Evolutionary conservation across 2,113 vertebrate genomes (phyloP).

Genomic region (Crotalus viridis): DNA sequence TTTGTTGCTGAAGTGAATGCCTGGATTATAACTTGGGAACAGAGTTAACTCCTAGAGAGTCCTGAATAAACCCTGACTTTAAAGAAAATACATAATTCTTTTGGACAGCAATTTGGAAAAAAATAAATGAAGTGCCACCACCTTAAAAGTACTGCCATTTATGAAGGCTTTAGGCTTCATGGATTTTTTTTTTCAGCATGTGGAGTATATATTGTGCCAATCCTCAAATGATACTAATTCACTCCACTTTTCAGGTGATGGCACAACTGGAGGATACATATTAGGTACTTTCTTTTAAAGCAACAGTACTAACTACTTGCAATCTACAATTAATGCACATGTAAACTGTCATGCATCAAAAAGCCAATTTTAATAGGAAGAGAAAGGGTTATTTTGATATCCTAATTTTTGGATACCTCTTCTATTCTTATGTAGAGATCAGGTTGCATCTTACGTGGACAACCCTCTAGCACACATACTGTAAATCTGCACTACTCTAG

Average conservation of each 20-base stretch:
- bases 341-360: slow-evolving; percentile 76
- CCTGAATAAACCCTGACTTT: slow-evolving; percentile 58
- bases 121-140: slow-evolving; percentile 62
- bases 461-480: slow-evolving; percentile 82
- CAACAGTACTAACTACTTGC: slow-evolving; percentile 66
- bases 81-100: slow-evolving; percentile 63
- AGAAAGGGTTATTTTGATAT: slow-evolving; percentile 59
- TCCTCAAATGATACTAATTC: slow-evolving; percentile 54
- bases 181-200: slow-evolving; percentile 33
- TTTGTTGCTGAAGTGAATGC: slow-evolving; percentile 48
- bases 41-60: slow-evolving; percentile 69
- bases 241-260: slow-evolving; percentile 64
- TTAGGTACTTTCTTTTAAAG: slow-evolving; percentile 66
- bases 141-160: slow-evolving; percentile 61
- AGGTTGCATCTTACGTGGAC: slow-evolving; percentile 71
- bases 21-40: slow-evolving; percentile 49
- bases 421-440: slow-evolving; percentile 49
- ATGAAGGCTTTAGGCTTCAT: slow-evolving; percentile 45
- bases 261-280: slow-evolving; percentile 66
- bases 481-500: slow-evolving; percentile 75
- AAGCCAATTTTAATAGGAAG: slow-evolving; percentile 69
- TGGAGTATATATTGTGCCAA: slow-evolving; percentile 52
- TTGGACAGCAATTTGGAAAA: slow-evolving; percentile 65
- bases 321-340: slow-evolving; percentile 74
- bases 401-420: slow-evolving; percentile 55